Evolutionary conservation across 2,888 invertebrate genomes (phyloP).

Genomic region (Campaea margaritaria): DNA sequence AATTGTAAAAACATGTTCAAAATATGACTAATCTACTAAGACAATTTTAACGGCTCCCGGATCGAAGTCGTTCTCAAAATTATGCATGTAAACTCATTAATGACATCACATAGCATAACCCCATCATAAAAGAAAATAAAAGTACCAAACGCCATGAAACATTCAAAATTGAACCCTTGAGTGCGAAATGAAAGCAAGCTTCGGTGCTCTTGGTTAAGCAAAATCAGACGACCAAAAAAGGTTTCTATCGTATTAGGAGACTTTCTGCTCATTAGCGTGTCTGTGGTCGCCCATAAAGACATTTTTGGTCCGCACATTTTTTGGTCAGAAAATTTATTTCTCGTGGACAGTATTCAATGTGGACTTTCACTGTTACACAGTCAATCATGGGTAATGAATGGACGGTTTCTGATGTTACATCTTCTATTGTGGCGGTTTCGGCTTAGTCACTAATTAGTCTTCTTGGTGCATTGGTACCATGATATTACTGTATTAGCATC

Average conservation of each 20-base stretch:
- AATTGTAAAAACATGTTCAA: neutral
- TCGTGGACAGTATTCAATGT: constrained; percentile 61
- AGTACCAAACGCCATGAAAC: constrained; percentile 6
- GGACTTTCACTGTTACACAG: constrained; percentile 73
- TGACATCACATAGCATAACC: neutral
- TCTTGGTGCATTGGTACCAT: constrained; percentile 23
- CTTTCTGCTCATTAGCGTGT: constrained; percentile 77
- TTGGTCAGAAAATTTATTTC: constrained; percentile 65
- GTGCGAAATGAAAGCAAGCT: constrained; percentile 33
- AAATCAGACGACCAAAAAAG: constrained; percentile 57
- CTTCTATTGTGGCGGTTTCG: constrained; percentile 55
- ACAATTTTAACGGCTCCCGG: no score
- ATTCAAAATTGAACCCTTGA: constrained; percentile 28
- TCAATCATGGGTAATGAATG: constrained; percentile 69
- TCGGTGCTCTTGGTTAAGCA: constrained; percentile 44
- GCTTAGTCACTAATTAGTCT: constrained; percentile 42
- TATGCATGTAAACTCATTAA: neutral
- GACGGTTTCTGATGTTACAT: constrained; percentile 61
- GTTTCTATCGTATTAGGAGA: constrained; percentile 55
- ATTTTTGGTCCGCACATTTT: constrained; percentile 57
- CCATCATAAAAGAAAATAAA: constrained; percentile 9
- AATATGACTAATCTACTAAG: neutral
- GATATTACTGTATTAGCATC: constrained; percentile 16
- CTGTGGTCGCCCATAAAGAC: constrained; percentile 64
- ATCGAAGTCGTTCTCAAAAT: no score